Conservation (phyloP, 2,888 invertebrate genomes). For the Drosophila colorata region DNA sequence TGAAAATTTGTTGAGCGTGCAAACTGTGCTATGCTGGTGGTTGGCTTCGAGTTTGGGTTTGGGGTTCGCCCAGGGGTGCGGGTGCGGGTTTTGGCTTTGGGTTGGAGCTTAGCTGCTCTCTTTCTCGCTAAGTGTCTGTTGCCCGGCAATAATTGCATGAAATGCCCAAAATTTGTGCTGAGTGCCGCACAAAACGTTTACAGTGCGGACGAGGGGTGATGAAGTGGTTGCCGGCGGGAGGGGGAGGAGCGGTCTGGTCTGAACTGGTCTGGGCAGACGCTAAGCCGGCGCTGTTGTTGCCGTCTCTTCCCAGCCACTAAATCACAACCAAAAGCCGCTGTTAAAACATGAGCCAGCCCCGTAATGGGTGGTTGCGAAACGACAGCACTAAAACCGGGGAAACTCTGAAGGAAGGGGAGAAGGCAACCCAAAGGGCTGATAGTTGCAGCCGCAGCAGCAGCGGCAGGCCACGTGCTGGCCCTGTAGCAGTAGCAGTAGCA, state of each 20-base stretch:
- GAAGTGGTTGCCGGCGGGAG: not conserved
- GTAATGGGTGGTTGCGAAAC: slow-evolving; percentile 58
- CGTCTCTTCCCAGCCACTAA: slow-evolving; percentile 70
- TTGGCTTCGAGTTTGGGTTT: slow-evolving; percentile 19
- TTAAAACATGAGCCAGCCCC: slow-evolving; percentile 73
- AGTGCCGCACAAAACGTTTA: slow-evolving; percentile 64
- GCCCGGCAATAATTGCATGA: slow-evolving; percentile 73
- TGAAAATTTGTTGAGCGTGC: slow-evolving; percentile 80
- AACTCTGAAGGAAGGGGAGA: not conserved
- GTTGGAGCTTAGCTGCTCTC: not conserved
- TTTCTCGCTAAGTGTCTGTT: slow-evolving; percentile 18
- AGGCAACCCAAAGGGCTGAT: slow-evolving; percentile 25
- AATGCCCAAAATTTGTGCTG: slow-evolving; percentile 71
- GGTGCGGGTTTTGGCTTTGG: not conserved
- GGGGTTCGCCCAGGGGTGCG: not conserved
- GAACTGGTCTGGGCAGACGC: slow-evolving; percentile 63
- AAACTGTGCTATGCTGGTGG: slow-evolving; percentile 54
- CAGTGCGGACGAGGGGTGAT: not conserved
- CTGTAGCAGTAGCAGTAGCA: not conserved
- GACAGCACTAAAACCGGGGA: slow-evolving; percentile 6
- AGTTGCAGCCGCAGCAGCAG: slow-evolving; percentile 42
- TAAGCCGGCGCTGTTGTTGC: slow-evolving; percentile 61
- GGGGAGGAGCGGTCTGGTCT: slow-evolving; percentile 11
- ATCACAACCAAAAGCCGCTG: slow-evolving; percentile 82
- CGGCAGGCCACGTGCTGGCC: slow-evolving; percentile 35